These are phyloP conservation scores for Tetheella fluctuosa DNA, from an alignment of 2,888 invertebrate species.

Conservation along the genomic window DNA sequence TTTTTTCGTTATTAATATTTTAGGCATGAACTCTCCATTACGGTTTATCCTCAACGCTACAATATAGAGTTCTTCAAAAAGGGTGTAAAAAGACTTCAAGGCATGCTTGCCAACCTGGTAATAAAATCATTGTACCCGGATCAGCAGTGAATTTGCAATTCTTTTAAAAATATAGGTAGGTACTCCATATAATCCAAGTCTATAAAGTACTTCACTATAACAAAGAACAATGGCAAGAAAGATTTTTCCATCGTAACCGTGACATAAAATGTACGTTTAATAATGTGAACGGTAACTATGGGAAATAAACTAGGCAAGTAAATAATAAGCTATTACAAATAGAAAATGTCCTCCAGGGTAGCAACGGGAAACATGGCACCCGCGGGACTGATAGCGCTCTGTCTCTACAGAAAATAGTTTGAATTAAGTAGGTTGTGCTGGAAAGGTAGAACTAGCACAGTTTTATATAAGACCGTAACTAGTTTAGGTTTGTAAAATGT, in stretches of 20 bases:
- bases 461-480: neutral
- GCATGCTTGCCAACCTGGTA: no score
- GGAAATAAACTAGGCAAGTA: constrained; percentile 36
- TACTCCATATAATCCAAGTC: no score
- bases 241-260: neutral
- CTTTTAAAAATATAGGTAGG: no score
- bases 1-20: no score
- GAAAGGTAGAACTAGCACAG: neutral
- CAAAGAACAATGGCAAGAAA: neutral
- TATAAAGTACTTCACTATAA: no score
- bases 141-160: no score
- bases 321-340: constrained; percentile 54
- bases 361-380: constrained; percentile 30
- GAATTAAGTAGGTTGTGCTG: constrained; percentile 6
- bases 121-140: no score
- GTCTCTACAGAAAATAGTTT: constrained; percentile 19
- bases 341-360: constrained; percentile 31
- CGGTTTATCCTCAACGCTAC: no score
- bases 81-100: no score
- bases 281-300: constrained; percentile 28
- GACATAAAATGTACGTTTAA: constrained; percentile 8
- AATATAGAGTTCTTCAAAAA: no score
- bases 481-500: neutral
- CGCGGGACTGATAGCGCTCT: constrained; percentile 26
- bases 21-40: no score